A percentile compares a stretch with the other conserved stretches of the same genome.
Conservation (phyloP, 1,140 invertebrate species). For the Wiebesia pumilae region DNA sequence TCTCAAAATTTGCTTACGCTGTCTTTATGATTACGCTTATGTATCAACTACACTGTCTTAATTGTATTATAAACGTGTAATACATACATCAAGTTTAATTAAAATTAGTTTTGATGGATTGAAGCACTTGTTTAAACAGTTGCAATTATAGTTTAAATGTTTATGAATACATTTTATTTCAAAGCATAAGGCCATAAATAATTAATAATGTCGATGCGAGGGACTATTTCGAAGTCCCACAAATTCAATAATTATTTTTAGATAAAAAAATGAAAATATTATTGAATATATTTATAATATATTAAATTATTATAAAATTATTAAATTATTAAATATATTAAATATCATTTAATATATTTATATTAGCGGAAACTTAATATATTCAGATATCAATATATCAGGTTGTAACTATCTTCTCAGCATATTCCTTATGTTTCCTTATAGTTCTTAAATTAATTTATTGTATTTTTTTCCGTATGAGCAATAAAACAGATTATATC, state of each 20-base stretch:
- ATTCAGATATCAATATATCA: no score
- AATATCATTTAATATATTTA: no score
- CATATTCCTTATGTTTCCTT: no score
- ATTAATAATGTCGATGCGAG: not conserved
- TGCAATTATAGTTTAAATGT: not conserved
- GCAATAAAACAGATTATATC: no score
- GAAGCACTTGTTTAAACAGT: not conserved
- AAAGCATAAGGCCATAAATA: not conserved
- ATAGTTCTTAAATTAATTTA: no score
- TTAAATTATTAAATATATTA: no score
- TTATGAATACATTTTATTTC: not conserved
- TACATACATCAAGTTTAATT: conserved; percentile 19
- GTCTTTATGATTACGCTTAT: conserved; percentile 9
- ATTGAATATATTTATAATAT: no score
- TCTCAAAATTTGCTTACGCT: not conserved
- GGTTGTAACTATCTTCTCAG: no score
- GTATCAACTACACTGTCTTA: not conserved
- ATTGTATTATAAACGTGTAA: not conserved
- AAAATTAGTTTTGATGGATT: not conserved
- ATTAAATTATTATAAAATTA: no score
- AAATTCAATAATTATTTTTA: not conserved
- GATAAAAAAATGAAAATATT: no score
- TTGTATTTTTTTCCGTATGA: not conserved
- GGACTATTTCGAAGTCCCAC: not conserved
- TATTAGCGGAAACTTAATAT: no score